Evolutionary conservation across 1,140 invertebrate species (phyloP), one percentile per base, ranked within the genome.

Genomic region (Cataglyphis hispanica): DNA sequence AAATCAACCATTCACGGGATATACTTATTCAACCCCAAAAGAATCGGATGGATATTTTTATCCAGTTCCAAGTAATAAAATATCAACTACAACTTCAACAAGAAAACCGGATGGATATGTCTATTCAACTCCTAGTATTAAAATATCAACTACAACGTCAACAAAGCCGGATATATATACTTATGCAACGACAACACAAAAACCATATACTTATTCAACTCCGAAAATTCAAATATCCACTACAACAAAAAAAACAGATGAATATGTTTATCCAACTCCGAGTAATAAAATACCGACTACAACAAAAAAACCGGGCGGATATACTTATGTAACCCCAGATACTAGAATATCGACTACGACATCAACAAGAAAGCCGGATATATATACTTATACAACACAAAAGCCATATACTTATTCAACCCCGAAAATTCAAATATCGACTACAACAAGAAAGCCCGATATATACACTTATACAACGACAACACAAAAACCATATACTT

Each of bases 131-230:
- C n/a, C n/a, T n/a, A n/a, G n/a, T n/a, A n/a, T n/a, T n/a, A n/a
- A n/a, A n/a, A n/a, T 31, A 31, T 3, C 31, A 3, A 31, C 31
- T 31, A 31, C 31, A 31, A 31, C 31, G n/a, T n/a, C n/a, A n/a
- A n/a, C n/a, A n/a, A n/a, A n/a, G n/a, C n/a, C n/a, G n/a, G n/a
- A n/a, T n/a, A n/a, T n/a, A n/a, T n/a, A n/a, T n/a, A n/a, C n/a
- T n/a, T n/a, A n/a, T 56, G 80, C 46, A 13, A 25, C 87, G 87
- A 72, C 86, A 85, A 69, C 27, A 50, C 4, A 77, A 70, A 75
- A 10, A 46, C 8, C 66, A 25, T 67, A 80, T 70, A 16, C 84
- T 80, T 56, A 83, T 86, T 16, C 64, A 27, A 64, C 88, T 64
- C 25, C 85, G 16, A n/a, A 1, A 27, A 77, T 81, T 85, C 31